A percentile compares a stretch with the other conserved stretches of the same genome.
Evolutionary conservation across 37 sponge, comb jelly and placozoan genomes (phyloP).

Genomic region (Hormiphora californensis): DNA sequence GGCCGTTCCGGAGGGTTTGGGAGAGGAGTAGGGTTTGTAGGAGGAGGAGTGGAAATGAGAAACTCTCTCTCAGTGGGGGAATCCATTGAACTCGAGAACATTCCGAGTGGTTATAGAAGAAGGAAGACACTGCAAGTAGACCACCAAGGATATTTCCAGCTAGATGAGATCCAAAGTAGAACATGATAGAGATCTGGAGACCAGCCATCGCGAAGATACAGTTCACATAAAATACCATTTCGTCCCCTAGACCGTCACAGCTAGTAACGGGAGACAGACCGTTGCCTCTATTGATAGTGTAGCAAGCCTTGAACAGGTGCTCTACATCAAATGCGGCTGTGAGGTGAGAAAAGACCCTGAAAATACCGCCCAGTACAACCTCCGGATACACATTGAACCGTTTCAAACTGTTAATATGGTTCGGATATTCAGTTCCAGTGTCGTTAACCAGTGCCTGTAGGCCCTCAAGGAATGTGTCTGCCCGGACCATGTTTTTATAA

Average conservation of each 20-base stretch:
- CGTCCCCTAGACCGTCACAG: constrained; percentile 71
- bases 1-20: constrained; percentile 58
- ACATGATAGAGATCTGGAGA: constrained; percentile 56
- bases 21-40: constrained; percentile 67
- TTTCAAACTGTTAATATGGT: constrained; percentile 79
- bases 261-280: constrained; percentile 62
- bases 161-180: constrained; percentile 61
- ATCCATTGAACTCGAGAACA: constrained; percentile 92
- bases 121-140: constrained; percentile 50
- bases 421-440: constrained; percentile 83
- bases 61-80: constrained; percentile 94
- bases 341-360: constrained; percentile 54
- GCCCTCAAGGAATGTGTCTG: constrained; percentile 62
- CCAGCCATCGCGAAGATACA: constrained; percentile 82
- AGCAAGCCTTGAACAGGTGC: constrained; percentile 56
- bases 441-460: constrained; percentile 60
- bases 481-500: constrained; percentile 77
- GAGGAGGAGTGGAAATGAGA: constrained; percentile 78
- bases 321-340: neutral
- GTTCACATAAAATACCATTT: constrained; percentile 76
- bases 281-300: constrained; percentile 66
- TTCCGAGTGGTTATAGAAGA: constrained; percentile 77
- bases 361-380: constrained; percentile 67
- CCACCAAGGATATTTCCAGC: constrained; percentile 67
- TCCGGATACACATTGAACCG: constrained; percentile 93